These are phyloP conservation scores for Deroplatys truncata DNA, from an alignment of 2,888 invertebrate species.

Conservation along the genomic window DNA sequence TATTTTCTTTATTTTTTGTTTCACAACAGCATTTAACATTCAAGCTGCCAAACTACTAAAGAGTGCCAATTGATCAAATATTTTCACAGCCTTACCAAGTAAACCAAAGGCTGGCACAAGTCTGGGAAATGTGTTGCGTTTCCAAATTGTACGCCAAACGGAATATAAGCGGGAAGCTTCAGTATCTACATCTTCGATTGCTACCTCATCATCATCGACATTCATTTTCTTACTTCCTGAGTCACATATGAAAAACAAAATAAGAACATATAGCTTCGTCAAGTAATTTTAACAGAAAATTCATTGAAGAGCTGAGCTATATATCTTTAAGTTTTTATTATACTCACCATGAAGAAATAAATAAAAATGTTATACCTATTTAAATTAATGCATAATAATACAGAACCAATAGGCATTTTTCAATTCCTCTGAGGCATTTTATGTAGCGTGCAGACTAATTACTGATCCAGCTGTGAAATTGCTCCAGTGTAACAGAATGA, in stretches of 20 bases:
- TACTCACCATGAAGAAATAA: neutral
- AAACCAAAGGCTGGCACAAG: constrained; percentile 41
- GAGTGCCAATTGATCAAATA: neutral
- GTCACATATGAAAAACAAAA: constrained; percentile 4
- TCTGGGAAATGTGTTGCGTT: constrained; percentile 40
- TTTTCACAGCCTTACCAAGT: constrained; percentile 38
- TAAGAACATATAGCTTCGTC: neutral
- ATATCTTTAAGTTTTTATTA: neutral
- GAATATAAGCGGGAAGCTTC: neutral
- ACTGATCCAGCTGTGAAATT: neutral
- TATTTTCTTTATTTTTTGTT: constrained; percentile 23
- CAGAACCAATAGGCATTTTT: neutral
- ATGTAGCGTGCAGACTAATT: neutral
- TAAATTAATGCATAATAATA: neutral
- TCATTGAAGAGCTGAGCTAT: neutral
- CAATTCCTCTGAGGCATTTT: neutral
- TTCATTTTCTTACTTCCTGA: constrained; percentile 17
- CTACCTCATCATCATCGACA: constrained; percentile 9
- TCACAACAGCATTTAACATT: neutral
- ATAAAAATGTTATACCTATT: neutral
- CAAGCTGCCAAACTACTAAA: neutral
- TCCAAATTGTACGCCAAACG: constrained; percentile 36
- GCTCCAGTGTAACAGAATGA: neutral
- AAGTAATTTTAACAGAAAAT: neutral
- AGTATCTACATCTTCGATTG: constrained; percentile 23